phyloP scores from a whole-genome alignment of 2,797 vertebrate species.

The Rhincodon typus region DNA sequence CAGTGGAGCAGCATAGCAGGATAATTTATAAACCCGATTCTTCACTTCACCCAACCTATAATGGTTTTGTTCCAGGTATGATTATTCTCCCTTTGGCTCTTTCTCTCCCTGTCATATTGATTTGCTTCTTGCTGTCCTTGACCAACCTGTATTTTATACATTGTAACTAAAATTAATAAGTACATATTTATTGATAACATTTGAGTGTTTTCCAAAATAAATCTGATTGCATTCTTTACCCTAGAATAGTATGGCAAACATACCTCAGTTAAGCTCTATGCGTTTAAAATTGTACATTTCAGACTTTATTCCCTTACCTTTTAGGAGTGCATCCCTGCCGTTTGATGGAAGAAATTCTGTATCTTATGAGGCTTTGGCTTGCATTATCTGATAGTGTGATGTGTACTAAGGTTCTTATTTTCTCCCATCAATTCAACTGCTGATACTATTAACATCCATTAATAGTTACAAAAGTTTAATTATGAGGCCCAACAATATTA shows the following conservation, averaged over 20 bases:
- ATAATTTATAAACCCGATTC: background rate
- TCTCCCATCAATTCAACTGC: background rate
- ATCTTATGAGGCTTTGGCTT: too few relatives aligned
- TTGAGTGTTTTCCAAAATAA: background rate
- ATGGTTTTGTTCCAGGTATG: constrained; percentile 23
- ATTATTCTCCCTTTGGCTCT: background rate
- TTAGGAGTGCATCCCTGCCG: background rate
- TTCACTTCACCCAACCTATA: background rate
- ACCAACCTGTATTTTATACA: background rate
- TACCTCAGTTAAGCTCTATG: background rate
- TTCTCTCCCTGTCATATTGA: background rate
- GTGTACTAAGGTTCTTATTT: background rate
- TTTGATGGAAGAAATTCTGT: background rate
- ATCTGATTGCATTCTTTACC: background rate
- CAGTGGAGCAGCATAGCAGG: background rate
- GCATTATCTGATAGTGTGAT: too few relatives aligned
- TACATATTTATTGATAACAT: background rate
- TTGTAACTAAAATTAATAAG: background rate
- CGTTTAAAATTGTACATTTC: background rate
- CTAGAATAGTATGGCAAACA: background rate
- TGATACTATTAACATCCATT: too few relatives aligned
- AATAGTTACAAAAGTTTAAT: too few relatives aligned
- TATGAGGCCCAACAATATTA: too few relatives aligned
- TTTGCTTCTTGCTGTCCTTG: background rate
- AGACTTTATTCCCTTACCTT: background rate